A percentile compares a stretch with the other conserved stretches of the same genome.
Conservation (phyloP, 2,888 invertebrate genomes). For the Campaea margaritaria region DNA sequence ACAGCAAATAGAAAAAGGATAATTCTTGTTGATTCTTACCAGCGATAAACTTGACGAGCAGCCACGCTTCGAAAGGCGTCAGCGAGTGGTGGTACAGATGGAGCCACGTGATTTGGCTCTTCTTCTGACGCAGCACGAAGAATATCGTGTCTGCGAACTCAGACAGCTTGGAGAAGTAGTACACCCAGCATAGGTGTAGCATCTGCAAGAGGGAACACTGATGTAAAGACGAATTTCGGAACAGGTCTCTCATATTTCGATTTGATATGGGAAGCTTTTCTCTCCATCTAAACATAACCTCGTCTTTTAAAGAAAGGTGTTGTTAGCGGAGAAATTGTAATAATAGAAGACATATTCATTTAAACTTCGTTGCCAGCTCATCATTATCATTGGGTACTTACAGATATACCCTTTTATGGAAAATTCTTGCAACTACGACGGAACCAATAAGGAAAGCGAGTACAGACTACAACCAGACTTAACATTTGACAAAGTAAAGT, state of each 20-base stretch:
- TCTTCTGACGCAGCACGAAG: conserved; percentile 93
- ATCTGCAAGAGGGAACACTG: conserved; percentile 84
- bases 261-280: too few species aligned
- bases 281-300: too few species aligned
- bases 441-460: conserved; percentile 12
- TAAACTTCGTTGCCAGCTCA: too few species aligned
- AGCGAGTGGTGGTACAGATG: conserved; percentile 94
- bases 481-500: background rate
- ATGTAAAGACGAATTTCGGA: background rate
- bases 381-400: too few species aligned
- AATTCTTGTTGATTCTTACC: conserved; percentile 69
- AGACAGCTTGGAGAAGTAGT: conserved; percentile 94
- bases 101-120: conserved; percentile 92
- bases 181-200: conserved; percentile 95
- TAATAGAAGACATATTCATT: too few species aligned
- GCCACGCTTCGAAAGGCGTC: conserved; percentile 91
- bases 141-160: conserved; percentile 95
- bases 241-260: background rate
- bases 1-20: too few species aligned
- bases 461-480: background rate
- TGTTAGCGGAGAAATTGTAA: too few species aligned
- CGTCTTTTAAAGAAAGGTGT: too few species aligned
- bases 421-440: background rate
- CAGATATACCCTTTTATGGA: too few species aligned
- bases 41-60: conserved; percentile 91